Percentiles rank a stretch among this genome's conserved stretches.
Evolutionary conservation across 2,888 invertebrate genomes (phyloP).

Genomic region (Rugalucina vietnamica): DNA sequence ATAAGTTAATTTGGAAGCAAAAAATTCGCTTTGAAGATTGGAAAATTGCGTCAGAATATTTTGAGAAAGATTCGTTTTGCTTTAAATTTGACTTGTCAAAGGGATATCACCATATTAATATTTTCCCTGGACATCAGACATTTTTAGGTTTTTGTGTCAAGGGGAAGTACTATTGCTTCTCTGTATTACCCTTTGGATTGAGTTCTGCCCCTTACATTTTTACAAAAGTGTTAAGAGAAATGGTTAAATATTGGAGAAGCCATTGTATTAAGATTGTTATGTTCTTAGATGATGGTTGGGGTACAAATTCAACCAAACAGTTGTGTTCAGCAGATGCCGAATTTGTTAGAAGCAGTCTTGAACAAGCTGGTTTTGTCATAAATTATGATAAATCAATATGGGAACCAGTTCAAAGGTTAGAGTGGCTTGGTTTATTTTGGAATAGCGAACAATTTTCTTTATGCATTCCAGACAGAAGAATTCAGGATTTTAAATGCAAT

Average conservation of each 20-base stretch:
- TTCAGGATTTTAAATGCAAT: neutral
- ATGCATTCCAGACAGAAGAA: slow-evolving; percentile 18
- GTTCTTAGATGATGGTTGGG: slow-evolving; percentile 42
- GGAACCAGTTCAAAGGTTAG: neutral
- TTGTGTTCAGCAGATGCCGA: neutral
- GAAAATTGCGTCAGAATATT: slow-evolving; percentile 44
- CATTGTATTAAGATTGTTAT: slow-evolving; percentile 36
- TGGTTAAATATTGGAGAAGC: slow-evolving; percentile 47
- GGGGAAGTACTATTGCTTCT: slow-evolving; percentile 28
- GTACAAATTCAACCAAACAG: neutral
- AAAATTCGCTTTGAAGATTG: slow-evolving; percentile 50
- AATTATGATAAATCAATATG: neutral
- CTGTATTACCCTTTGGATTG: slow-evolving; percentile 42
- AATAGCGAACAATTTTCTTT: neutral
- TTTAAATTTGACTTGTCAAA: slow-evolving; percentile 45
- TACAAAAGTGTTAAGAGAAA: slow-evolving; percentile 37
- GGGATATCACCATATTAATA: slow-evolving; percentile 39
- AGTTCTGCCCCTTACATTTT: slow-evolving; percentile 26
- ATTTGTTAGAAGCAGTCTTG: slow-evolving; percentile 13
- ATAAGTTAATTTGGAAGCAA: slow-evolving; percentile 40
- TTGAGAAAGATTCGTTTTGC: slow-evolving; percentile 31
- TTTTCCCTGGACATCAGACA: slow-evolving; percentile 7
- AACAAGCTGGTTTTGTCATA: neutral
- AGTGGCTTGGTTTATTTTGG: slow-evolving; percentile 13
- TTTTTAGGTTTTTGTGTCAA: slow-evolving; percentile 44